Conservation (phyloP, 2,797 vertebrate species). For the Sebastes wilsoni region DNA sequence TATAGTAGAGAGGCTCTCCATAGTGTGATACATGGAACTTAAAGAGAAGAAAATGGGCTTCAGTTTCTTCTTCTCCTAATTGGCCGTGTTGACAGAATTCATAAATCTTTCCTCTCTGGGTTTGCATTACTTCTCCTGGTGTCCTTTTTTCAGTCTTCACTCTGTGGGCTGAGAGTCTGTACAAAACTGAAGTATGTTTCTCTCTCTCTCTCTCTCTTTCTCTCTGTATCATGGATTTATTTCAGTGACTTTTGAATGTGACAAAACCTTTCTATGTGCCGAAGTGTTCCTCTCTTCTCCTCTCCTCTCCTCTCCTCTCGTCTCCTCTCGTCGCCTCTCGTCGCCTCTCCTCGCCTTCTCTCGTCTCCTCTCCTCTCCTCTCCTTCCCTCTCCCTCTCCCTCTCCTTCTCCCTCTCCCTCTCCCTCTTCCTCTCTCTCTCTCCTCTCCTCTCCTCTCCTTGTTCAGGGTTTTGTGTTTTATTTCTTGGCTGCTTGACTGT, state of each 20-base stretch:
- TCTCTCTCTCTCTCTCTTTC: background rate
- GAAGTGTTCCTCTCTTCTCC: background rate
- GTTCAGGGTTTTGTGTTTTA: background rate
- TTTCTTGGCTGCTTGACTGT: background rate
- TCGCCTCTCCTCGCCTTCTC: background rate
- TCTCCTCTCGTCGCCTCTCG: too few relatives aligned
- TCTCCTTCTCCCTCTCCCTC: background rate
- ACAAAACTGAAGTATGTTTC: background rate
- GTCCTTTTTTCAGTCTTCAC: conserved; percentile 12
- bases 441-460: background rate
- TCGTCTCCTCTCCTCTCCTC: too few relatives aligned
- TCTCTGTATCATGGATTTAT: background rate
- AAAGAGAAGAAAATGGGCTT: background rate
- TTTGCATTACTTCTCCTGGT: conserved; percentile 33
- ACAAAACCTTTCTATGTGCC: conserved; percentile 3
- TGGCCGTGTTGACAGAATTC: conserved; percentile 26
- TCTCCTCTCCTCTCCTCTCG: too few relatives aligned
- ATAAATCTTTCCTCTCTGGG: conserved; percentile 42
- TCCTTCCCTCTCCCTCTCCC: background rate
- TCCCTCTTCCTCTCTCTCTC: background rate
- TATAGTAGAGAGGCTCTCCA: background rate
- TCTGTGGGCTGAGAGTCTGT: background rate
- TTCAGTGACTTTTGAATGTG: conserved; percentile 12
- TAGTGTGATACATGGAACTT: background rate
- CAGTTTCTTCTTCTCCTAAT: conserved; percentile 5